Evolutionary conservation across 2,888 invertebrate genomes (phyloP), one percentile per base, ranked within the genome.

Genomic region (Sphaerophoria taeniata): DNA sequence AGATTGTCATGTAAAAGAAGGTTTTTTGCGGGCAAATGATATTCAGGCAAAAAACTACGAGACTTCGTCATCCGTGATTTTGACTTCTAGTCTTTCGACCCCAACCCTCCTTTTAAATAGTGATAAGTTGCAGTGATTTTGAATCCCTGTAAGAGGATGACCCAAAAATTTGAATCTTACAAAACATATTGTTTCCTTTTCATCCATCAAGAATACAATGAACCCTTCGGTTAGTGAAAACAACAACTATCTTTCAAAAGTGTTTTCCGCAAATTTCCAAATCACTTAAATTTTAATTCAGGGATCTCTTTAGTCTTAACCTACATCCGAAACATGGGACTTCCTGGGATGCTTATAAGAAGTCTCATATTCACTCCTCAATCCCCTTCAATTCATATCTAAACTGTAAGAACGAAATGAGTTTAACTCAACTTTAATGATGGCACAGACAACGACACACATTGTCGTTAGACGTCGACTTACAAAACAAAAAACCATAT

Each of bases 281-380:
- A 24, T 24, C 24, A 58, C 58, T 55, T 16, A 65, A 80, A 80
- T 56, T 75, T 58, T 53, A 75, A 71, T 65, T 51, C 75, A 71
- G 65, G 63, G 51, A 51, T 58, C 70, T 58, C 36, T 34, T 60
- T 71, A 24, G 70, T 58, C 36, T 34, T 60, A 63, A 24, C 36
- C 34, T 49, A 45, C 4, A 53, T 67, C 67, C 55, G 36, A 65
- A 53, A 65, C 34, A 61, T 49, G 14, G 24, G 43, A 71, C 51
- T 73, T 61, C 45, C 36, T 60, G 33, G 33, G 34, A 34, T 36
- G 5, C 14, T 74, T 36, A 1, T 6, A 33, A 69, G 45, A 58
- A 61, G 31, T 36, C n/a, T 36, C 47, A 47, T 56, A 6, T 9
- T 24, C 31, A 31, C 3, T 16, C 36, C 7, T 34, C 60, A 9